Conservation (phyloP, 2,888 invertebrate genomes). For the Harpalus rubripes region DNA sequence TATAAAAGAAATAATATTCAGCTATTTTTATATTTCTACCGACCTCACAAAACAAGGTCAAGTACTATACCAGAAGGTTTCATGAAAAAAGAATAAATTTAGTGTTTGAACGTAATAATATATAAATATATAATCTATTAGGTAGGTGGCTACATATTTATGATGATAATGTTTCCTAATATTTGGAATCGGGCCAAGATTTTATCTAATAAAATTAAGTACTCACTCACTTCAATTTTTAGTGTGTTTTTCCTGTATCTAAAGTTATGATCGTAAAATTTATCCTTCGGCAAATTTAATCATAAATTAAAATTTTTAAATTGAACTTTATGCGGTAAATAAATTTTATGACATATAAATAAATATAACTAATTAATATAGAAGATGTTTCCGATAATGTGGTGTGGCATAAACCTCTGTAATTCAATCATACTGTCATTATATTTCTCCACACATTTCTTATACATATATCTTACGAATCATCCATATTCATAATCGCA, state of each 20-base stretch:
- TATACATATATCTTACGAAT: no score
- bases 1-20: conserved; percentile 40
- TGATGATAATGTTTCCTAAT: conserved; percentile 32
- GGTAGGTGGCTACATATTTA: conserved; percentile 43
- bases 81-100: conserved; percentile 30
- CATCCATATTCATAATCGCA: no score
- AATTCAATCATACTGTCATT: no score
- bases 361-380: no score
- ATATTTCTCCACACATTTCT: no score
- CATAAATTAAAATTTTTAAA: no score
- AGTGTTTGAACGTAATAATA: neutral
- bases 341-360: no score
- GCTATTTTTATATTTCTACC: conserved; percentile 19
- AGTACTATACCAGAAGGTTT: conserved; percentile 28
- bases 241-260: neutral
- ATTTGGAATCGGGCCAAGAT: conserved; percentile 18
- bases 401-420: no score
- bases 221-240: conserved; percentile 1
- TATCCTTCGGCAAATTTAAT: no score
- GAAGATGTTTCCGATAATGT: no score
- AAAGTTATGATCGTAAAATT: neutral
- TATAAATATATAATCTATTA: conserved; percentile 22
- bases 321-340: no score
- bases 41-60: conserved; percentile 28
- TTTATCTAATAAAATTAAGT: conserved; percentile 41